Evolutionary conservation across 1,140 invertebrate species (phyloP).

Genomic region (Mercenaria mercenaria): DNA sequence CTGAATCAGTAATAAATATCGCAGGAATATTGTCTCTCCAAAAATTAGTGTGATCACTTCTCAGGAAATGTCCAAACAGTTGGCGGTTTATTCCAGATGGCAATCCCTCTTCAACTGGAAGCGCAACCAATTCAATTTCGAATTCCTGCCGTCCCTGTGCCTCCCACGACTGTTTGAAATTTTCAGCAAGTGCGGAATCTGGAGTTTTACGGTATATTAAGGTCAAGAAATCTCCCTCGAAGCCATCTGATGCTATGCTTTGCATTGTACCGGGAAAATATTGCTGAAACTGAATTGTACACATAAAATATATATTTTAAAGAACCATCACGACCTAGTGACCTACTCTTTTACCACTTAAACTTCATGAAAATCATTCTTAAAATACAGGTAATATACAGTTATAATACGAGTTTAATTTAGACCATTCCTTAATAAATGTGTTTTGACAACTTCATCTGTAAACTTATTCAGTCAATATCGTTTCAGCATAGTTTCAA

Average conservation of each 20-base stretch:
- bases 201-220: neutral
- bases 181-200: neutral
- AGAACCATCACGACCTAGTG: no score
- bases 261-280: neutral
- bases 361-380: no score
- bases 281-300: neutral
- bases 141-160: neutral
- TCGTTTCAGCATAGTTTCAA: no score
- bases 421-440: no score
- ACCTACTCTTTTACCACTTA: no score
- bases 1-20: constrained; percentile 61
- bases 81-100: neutral
- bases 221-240: neutral
- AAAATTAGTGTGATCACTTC: constrained; percentile 56
- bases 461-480: no score
- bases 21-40: constrained; percentile 43
- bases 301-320: neutral
- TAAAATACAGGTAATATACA: no score
- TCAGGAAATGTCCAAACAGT: neutral
- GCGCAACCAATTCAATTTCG: constrained; percentile 26
- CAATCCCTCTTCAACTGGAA: neutral
- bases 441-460: no score
- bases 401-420: no score
- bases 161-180: neutral
- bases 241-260: neutral